Evolutionary conservation across 2,797 vertebrate genomes (phyloP).

Genomic region (Pipistrellus pipistrellus): DNA sequence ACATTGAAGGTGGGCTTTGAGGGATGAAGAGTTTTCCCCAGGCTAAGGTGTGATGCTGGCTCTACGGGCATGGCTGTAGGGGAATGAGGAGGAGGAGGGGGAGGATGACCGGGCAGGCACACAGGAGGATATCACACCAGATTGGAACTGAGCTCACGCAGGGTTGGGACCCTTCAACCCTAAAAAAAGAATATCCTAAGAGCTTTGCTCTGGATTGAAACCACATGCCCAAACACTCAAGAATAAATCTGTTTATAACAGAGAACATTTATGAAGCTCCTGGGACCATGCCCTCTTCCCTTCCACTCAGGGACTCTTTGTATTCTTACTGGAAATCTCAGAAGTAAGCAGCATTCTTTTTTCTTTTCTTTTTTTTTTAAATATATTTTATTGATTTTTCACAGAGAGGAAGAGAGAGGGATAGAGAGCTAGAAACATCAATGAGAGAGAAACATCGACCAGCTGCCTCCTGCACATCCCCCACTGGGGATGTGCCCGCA

Average conservation of each 20-base stretch:
- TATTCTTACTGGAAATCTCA: conserved; percentile 14
- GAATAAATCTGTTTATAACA: background rate
- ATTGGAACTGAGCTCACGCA: background rate
- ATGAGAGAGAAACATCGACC: too few relatives aligned
- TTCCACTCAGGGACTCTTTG: background rate
- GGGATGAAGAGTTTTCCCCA: conserved; percentile 29
- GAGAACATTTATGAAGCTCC: background rate
- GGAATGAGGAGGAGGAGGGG: background rate
- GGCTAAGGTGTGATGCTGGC: background rate
- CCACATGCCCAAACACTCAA: background rate
- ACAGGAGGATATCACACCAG: background rate
- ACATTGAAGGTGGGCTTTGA: background rate
- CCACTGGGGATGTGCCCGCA: too few relatives aligned
- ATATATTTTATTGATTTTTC: too few relatives aligned
- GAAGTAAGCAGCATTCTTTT: background rate
- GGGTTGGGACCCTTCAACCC: background rate
- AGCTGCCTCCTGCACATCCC: too few relatives aligned
- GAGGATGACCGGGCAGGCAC: background rate
- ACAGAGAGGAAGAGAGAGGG: too few relatives aligned
- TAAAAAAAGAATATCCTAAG: conserved; percentile 43
- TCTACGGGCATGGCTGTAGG: background rate
- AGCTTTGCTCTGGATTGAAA: background rate
- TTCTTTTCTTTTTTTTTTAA: background rate
- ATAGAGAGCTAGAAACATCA: too few relatives aligned
- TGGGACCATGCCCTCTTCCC: background rate